phyloP scores from a whole-genome alignment of 2,888 invertebrate genomes.

The Heliconius sara region DNA sequence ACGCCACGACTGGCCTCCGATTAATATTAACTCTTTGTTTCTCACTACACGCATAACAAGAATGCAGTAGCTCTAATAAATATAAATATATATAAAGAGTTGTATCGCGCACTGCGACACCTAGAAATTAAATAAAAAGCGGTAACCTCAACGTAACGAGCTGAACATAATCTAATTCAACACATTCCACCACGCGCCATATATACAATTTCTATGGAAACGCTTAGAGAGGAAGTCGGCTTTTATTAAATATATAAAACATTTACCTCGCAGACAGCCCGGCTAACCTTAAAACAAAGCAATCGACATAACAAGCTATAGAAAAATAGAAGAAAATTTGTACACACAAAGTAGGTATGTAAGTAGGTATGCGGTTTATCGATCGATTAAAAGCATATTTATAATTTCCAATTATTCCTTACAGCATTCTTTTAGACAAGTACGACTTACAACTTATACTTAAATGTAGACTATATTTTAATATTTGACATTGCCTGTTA shows the following conservation, averaged over 20 bases:
- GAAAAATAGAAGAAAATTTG: conserved; percentile 15
- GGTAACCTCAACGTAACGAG: conserved; percentile 33
- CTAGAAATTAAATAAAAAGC: conserved; percentile 23
- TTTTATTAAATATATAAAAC: conserved; percentile 32
- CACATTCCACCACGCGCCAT: conserved; percentile 46
- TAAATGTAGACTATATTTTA: neutral
- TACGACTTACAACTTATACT: neutral
- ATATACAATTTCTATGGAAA: conserved; percentile 36
- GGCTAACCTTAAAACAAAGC: conserved; percentile 32
- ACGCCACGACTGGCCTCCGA: too few relatives aligned
- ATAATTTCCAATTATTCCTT: conserved; percentile 21
- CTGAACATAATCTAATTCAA: conserved; percentile 36
- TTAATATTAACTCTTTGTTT: neutral
- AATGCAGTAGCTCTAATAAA: neutral
- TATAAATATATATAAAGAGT: neutral
- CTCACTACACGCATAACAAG: neutral
- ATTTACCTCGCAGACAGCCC: conserved; percentile 27
- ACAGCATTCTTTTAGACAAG: conserved; percentile 18
- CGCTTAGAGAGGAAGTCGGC: conserved; percentile 30
- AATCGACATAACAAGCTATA: neutral
- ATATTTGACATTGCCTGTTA: conserved; percentile 3
- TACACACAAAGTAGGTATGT: neutral
- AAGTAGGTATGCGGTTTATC: conserved; percentile 8
- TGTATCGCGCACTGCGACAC: neutral
- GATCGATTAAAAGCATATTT: conserved; percentile 2